Conservation (phyloP, 2,797 vertebrate genomes). For the Epinephelus malabaricus region DNA sequence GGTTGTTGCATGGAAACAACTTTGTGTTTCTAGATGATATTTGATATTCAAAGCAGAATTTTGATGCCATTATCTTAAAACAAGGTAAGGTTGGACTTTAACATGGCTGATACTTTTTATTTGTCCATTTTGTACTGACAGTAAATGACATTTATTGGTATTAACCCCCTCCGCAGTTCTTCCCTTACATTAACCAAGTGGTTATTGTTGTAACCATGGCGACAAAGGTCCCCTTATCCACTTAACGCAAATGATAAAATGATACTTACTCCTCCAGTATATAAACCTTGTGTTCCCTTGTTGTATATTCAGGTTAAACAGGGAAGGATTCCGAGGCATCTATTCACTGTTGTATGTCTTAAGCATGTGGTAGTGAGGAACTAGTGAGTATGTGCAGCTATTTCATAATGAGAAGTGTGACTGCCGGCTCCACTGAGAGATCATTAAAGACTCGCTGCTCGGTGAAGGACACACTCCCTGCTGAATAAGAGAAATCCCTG, state of each 20-base stretch:
- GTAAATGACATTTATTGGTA: neutral
- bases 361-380: constrained; percentile 31
- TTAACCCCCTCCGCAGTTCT: neutral
- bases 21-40: neutral
- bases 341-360: constrained; percentile 6
- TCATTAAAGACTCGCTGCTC: constrained; percentile 78
- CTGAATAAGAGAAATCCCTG: constrained; percentile 73
- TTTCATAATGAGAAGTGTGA: constrained; percentile 72
- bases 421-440: constrained; percentile 75
- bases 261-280: neutral
- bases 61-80: neutral
- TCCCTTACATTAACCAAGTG: neutral
- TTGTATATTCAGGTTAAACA: neutral
- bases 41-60: neutral
- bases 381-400: constrained; percentile 28
- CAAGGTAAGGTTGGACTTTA: neutral
- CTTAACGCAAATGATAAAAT: too few species aligned
- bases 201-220: neutral
- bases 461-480: constrained; percentile 69
- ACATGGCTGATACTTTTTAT: neutral
- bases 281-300: constrained; percentile 3
- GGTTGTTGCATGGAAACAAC: neutral
- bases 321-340: constrained; percentile 10
- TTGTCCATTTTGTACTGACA: too few species aligned
- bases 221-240: neutral